Conservation (phyloP, 2,888 invertebrate genomes). For the Cephus pygmeus region DNA sequence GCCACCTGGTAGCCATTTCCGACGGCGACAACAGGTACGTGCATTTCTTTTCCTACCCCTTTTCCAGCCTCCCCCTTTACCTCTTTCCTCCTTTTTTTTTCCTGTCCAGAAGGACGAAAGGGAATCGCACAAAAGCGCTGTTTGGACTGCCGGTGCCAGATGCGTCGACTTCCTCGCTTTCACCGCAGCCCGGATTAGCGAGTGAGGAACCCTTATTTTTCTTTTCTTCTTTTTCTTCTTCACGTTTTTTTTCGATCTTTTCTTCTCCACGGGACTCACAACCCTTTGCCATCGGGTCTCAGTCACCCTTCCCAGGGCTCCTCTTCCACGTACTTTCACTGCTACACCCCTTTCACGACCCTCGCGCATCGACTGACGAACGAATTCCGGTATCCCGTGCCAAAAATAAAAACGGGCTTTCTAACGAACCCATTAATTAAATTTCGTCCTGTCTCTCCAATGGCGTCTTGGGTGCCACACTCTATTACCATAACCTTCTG, state of each 20-base stretch:
- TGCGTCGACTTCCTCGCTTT: constrained; percentile 41
- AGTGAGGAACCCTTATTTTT: neutral
- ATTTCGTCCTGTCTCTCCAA: too few relatives aligned
- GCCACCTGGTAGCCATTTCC: neutral
- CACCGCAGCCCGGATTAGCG: constrained; percentile 43
- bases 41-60: neutral
- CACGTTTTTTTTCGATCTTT: neutral
- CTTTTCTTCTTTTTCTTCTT: constrained; percentile 7
- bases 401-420: too few relatives aligned
- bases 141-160: constrained; percentile 56
- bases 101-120: constrained; percentile 9
- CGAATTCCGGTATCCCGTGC: too few relatives aligned
- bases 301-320: too few relatives aligned
- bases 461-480: too few relatives aligned
- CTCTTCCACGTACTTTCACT: too few relatives aligned
- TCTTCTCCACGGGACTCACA: too few relatives aligned
- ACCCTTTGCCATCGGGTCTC: too few relatives aligned
- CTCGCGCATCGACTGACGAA: too few relatives aligned
- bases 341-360: too few relatives aligned
- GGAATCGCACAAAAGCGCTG: constrained; percentile 41
- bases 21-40: neutral
- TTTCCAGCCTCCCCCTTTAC: neutral
- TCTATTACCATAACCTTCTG: too few relatives aligned
- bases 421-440: too few relatives aligned
- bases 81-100: neutral